A percentile compares a stretch with the other conserved stretches of the same genome.
These are phyloP conservation scores for Onchidella celtica DNA, from an alignment of 2,888 invertebrate genomes.

Conservation along the genomic window DNA sequence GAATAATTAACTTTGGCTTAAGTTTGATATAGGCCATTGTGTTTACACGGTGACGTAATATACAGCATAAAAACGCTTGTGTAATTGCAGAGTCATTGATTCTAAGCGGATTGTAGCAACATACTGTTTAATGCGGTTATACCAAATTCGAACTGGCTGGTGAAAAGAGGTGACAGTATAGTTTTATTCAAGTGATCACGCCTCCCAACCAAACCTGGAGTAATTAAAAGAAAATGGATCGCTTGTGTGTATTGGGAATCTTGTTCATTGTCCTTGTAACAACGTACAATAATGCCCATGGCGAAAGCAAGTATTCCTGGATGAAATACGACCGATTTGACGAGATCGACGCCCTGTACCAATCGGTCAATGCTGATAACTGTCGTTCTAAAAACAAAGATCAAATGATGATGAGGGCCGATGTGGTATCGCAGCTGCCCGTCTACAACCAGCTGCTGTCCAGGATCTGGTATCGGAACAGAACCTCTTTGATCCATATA, in stretches of 20 bases:
- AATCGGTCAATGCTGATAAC: slow-evolving; percentile 91
- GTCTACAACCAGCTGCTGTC: slow-evolving; percentile 82
- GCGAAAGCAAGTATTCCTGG: slow-evolving; percentile 83
- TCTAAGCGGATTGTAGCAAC: no score
- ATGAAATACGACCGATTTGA: slow-evolving; percentile 93
- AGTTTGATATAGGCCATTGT: no score
- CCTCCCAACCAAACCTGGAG: no score
- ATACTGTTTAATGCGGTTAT: no score
- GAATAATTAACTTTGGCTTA: no score
- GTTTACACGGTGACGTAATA: no score
- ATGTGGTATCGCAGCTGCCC: slow-evolving; percentile 84
- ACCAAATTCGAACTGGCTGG: no score
- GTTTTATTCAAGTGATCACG: no score
- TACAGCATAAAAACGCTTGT: no score
- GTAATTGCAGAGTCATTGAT: no score
- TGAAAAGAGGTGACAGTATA: no score
- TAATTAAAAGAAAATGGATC: no score
- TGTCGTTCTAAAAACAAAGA: slow-evolving; percentile 92
- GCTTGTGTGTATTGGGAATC: neutral
- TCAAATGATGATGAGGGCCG: slow-evolving; percentile 90
- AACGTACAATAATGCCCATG: neutral
- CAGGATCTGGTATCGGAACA: slow-evolving; percentile 88
- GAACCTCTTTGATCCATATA: slow-evolving; percentile 93
- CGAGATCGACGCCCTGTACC: slow-evolving; percentile 90
- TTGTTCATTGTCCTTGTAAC: neutral